Conservation (phyloP, 2,888 invertebrate genomes). For the Entomobrya proxima region DNA sequence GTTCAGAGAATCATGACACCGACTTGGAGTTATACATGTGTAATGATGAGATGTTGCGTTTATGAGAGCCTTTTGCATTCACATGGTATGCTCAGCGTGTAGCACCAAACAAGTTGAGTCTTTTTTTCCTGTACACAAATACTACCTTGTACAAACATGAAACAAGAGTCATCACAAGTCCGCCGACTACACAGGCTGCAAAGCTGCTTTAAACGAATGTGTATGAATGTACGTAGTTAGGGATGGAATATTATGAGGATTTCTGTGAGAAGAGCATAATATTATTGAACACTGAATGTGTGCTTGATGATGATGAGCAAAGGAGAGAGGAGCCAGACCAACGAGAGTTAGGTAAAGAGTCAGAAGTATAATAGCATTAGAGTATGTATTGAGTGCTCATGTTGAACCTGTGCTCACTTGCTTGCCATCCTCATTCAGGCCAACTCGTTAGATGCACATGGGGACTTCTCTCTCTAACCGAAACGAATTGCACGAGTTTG, state of each 20-base stretch:
- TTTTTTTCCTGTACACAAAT: neutral
- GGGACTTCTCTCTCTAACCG: slow-evolving; percentile 43
- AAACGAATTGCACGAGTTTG: slow-evolving; percentile 23
- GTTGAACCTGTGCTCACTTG: slow-evolving; percentile 66
- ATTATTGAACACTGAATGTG: slow-evolving; percentile 24
- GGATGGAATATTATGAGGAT: slow-evolving; percentile 25
- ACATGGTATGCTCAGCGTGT: neutral
- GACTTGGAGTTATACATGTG: too few species aligned
- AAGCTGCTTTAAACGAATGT: too few species aligned
- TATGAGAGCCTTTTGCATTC: neutral
- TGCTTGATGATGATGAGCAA: slow-evolving; percentile 31
- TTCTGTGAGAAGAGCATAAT: slow-evolving; percentile 11
- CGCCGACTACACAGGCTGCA: neutral
- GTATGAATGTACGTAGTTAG: neutral
- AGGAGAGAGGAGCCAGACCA: slow-evolving; percentile 21
- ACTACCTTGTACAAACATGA: slow-evolving; percentile 19
- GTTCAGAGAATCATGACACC: too few species aligned
- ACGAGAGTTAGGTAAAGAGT: slow-evolving; percentile 39
- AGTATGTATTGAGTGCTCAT: slow-evolving; percentile 51
- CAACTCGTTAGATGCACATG: slow-evolving; percentile 60
- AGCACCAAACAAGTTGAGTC: neutral
- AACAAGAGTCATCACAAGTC: neutral
- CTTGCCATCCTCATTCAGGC: slow-evolving; percentile 67
- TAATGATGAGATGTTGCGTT: too few species aligned
- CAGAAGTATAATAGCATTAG: neutral